Evolutionary conservation across 64 coral and sea anemone genomes (phyloP), one percentile per base, ranked within the genome.

Genomic region (Montipora sp.): DNA sequence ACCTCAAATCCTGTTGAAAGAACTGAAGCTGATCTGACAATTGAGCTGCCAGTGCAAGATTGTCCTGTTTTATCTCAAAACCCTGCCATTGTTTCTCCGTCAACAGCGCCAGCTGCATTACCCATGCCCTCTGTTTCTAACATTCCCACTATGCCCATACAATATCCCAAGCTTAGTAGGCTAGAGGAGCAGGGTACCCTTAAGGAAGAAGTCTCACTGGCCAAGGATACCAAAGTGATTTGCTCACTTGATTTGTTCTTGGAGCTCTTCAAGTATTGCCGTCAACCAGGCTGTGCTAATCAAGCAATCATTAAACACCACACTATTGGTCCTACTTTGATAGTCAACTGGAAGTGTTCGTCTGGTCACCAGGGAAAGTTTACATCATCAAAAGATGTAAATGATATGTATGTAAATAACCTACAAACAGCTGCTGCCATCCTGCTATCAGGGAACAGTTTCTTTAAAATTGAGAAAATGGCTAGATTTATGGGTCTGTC

Each of bases 301-400:
- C 8, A 7, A 22, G 55, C 78, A 18, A 65, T 61, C 44, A 65
- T 86, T 43, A 86, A 86, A 27, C 61, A 86, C 18, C 63, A 69
- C 27, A 12, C 70, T 5, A 44, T 47, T 86, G 83, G 83, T 45
- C 59, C 83, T 9, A 86, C 59, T 4, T 13, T 86, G 5, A 22
- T 86, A 6, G 22, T 86, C 1, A 66, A 61, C 27, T 86, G 83
- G 20, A 70, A 22, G 10, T 86, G 83, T 22, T 68, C 12, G 2
- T 69, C 55, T 18, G 83, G 83, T 5, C 83, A 86, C 16, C 27
- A 86, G 18, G 59, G 45, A 23, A 61, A 48, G 70, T 86, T 86
- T 69, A 16, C 51, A 46, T 86, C 78, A 19, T 80, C 78, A 80
- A 50, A 80, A 13, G 21, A 44, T 79, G 21, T 79, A 51, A 79